Evolutionary conservation across 2,888 invertebrate genomes (phyloP), one percentile per base, ranked within the genome.

Genomic region (Candidula unifasciata): DNA sequence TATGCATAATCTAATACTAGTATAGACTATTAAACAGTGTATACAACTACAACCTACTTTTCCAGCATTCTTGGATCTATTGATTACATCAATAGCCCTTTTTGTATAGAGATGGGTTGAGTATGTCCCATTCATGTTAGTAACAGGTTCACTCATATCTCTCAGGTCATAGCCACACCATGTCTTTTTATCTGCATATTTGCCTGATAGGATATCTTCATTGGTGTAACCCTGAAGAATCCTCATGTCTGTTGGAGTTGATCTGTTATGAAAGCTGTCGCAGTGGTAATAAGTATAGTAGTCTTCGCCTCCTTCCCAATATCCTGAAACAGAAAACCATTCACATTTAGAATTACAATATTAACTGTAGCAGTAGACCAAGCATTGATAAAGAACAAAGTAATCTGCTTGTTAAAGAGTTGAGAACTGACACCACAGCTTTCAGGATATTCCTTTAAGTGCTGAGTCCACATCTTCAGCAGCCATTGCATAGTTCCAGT

Each of bases 221-320:
- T 60, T 30, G 35, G 3, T 68, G 44, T 69, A 71, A 44, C 44
- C 21, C 2, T 52, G 2, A 21, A 71, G 69, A 13, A 71, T 71
- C 33, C 37, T n/a, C 16, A 0, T 3, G 35, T 84, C 68, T 16
- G n/a, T 0, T 21, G 37, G 35, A 3, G 60, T 33, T 54, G 69
- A 44, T 30, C 78, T 82, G 44, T 83, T 54, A 35, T 86, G 86
- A 6, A 76, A 69, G 16, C 66, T 71, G 71, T 86, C 87, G 85
- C 90, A 90, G 2, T 87, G 79, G 13, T 77, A 77, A 82, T 93
- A 93, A 2, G 88, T 91, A 84, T 90, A 93, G 85, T 94, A 93
- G 73, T 93, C 91, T 85, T 92, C 92, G 83, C 90, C 88, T 8
- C 93, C 93, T 69, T 92, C 92, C 87, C 94, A 92, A 87, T 93